Evolutionary conservation across 1,140 invertebrate species (phyloP).

Genomic region (Cydia pomonella): DNA sequence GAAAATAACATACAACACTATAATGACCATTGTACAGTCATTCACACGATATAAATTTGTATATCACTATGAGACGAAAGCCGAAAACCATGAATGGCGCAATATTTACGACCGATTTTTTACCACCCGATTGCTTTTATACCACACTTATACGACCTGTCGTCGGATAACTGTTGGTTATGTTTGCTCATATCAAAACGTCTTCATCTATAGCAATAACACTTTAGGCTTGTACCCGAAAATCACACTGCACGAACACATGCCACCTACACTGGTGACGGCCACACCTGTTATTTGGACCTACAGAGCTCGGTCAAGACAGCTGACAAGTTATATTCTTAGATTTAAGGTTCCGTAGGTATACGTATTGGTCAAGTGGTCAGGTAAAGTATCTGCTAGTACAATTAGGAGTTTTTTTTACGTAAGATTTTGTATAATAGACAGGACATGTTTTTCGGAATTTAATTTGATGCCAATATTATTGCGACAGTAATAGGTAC

Average conservation of each 20-base stretch:
- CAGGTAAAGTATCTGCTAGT: background rate
- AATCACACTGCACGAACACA: constrained; percentile 1
- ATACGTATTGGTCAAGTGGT: background rate
- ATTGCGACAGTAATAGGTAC: no score
- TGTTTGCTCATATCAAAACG: constrained; percentile 29
- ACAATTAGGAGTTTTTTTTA: no score
- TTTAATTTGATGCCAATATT: no score
- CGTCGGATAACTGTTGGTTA: background rate
- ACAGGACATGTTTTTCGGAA: no score
- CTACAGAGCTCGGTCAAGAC: background rate
- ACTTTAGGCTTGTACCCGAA: constrained; percentile 6
- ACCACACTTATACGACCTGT: constrained; percentile 8
- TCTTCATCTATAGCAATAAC: constrained; percentile 24
- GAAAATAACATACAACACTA: no score
- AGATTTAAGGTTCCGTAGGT: background rate
- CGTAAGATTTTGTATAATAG: no score
- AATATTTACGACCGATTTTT: background rate
- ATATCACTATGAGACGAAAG: background rate
- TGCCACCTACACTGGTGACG: background rate
- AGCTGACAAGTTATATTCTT: background rate
- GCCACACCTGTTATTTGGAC: constrained; percentile 16
- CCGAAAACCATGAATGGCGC: background rate
- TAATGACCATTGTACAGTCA: background rate
- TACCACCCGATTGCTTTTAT: constrained; percentile 7
- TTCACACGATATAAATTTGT: background rate